A percentile compares a stretch with the other conserved stretches of the same genome.
phyloP scores from a whole-genome alignment of 2,888 invertebrate species.

The Agonopterix alstromeriana region DNA sequence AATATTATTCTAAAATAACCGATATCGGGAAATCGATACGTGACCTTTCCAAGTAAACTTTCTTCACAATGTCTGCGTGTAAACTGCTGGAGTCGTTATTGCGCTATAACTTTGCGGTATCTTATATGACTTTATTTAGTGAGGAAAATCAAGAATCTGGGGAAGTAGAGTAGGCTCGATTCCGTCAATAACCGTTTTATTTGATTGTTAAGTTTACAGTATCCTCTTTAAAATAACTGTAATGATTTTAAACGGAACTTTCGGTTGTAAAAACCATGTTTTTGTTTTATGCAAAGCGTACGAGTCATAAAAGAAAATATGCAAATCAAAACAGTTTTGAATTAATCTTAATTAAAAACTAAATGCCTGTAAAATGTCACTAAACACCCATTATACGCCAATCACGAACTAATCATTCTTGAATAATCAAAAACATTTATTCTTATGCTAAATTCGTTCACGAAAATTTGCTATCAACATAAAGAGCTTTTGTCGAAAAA shows the following conservation, averaged over 20 bases:
- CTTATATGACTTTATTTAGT: not conserved
- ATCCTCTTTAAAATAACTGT: no score
- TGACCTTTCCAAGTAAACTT: no score
- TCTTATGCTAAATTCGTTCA: constrained; percentile 47
- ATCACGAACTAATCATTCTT: constrained; percentile 48
- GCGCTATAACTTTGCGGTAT: constrained; percentile 3
- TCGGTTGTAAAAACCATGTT: no score
- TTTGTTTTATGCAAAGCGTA: no score
- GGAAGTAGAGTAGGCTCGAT: constrained; percentile 3
- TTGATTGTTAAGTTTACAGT: no score
- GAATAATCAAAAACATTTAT: constrained; percentile 39
- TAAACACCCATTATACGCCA: constrained; percentile 32
- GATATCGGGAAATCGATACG: no score
- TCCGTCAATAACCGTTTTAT: no score
- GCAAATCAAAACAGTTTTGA: no score
- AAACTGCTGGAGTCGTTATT: not conserved
- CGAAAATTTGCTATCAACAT: constrained; percentile 25
- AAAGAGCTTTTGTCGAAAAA: constrained; percentile 39
- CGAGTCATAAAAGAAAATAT: no score
- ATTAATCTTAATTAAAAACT: not conserved
- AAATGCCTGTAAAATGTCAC: constrained; percentile 3
- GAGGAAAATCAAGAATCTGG: constrained; percentile 7
- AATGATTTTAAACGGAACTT: no score
- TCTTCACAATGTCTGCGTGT: not conserved
- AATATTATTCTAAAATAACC: no score